phyloP scores from a whole-genome alignment of 2,797 vertebrate species.

The Pantherophis vulpinus region DNA sequence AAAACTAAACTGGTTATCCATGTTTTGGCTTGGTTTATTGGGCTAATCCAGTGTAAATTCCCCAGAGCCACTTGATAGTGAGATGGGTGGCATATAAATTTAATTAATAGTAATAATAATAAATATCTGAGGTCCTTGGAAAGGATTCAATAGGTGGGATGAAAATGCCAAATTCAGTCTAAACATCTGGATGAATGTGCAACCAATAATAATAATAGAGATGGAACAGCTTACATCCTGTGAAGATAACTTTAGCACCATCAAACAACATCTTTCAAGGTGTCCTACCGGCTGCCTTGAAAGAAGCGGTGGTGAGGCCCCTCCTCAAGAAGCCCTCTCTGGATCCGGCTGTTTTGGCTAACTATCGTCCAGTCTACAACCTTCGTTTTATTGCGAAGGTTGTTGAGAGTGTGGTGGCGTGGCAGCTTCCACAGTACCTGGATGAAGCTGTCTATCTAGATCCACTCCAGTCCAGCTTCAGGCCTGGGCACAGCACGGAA shows the following conservation, averaged over 20 bases:
- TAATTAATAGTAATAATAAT: background rate
- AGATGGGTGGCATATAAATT: background rate
- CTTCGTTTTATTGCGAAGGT: too few species aligned
- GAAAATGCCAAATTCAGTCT: background rate
- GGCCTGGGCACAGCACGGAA: too few species aligned
- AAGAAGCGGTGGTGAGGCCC: too few species aligned
- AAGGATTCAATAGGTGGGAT: background rate
- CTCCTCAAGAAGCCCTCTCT: too few species aligned
- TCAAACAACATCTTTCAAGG: background rate
- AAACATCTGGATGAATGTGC: background rate
- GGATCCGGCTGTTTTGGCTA: too few species aligned
- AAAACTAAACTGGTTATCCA: background rate
- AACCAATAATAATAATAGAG: background rate
- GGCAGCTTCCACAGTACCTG: too few species aligned
- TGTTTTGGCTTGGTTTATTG: background rate
- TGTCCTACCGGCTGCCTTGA: too few species aligned
- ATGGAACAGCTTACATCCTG: background rate
- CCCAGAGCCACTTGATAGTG: background rate
- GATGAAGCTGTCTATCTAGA: too few species aligned
- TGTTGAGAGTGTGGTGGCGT: too few species aligned
- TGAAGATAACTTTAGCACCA: background rate
- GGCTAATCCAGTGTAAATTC: background rate
- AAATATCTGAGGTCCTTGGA: background rate
- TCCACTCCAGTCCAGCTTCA: too few species aligned
- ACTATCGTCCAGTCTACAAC: too few species aligned